Base-by-base conservation (phyloP, 2,797 vertebrate species). In the Chiroxiphia lanceolata region DNA sequence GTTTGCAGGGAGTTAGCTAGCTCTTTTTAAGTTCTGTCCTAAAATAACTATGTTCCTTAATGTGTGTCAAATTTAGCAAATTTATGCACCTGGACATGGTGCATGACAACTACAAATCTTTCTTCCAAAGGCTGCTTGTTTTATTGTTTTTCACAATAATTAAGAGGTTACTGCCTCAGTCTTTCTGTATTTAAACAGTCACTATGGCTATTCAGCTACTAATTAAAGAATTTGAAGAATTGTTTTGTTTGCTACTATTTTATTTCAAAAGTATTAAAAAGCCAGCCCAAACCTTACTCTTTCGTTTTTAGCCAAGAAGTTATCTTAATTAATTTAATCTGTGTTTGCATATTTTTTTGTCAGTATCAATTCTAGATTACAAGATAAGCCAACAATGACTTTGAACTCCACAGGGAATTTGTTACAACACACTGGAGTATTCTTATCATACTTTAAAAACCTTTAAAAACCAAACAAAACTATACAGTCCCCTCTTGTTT, bases 391-490 rank as follows among this genome's bases (percentile, higher is more conserved):
- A 54, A 36, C 7, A 65, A 60, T 34, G 21, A 68, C 18, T 65
- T 83, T 90, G 70, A 95, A 67, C 59, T 90, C 47, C 44, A 42
- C 10, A 31, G 26, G 78, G 80, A 78, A 87, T 79, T 72, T 61
- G 68, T 78, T 88, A 59, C 77, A 87, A 65, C 44, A 67, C 67
- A 65, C 60, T 92, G 31, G 15, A 45, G 47, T 53, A 72, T 53
- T 72, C 86, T 94, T 90, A 96, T 84, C 74, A n/a, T 56, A 65
- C 29, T 76, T 83, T 1, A 20, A 72, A 88, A 87, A 89, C 79
- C 77, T 89, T 92, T 70, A 44, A 75, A 94, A 94, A 23, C 45
- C 75, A 91, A 94, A 91, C 90, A 94, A 86, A 96, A 83, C 23
- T 26, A 36, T 78, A 40, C 50, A 78, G 31, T 11, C 33, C 10